Evolutionary conservation across 2,888 invertebrate species (phyloP).

Genomic region (Cerceris ruficornis): DNA sequence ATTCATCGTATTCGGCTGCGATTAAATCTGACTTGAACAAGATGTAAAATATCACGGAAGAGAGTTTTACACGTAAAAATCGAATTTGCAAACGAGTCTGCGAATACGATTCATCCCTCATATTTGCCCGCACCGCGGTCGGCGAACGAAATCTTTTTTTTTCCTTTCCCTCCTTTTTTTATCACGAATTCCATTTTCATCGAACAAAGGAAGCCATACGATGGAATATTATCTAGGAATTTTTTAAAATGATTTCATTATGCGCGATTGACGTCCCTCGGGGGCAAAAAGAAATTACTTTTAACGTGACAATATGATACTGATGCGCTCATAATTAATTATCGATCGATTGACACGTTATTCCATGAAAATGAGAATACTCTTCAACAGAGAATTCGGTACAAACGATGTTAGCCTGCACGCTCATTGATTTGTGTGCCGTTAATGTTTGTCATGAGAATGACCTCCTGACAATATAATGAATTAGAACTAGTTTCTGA

Average conservation of each 20-base stretch:
- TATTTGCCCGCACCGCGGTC: not conserved
- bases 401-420: not conserved
- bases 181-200: not conserved
- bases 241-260: conserved; percentile 20
- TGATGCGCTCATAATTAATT: conserved; percentile 27
- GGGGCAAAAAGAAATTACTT: conserved; percentile 4
- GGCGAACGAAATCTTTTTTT: not conserved
- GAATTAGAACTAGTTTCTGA: conserved; percentile 49
- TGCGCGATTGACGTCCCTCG: not conserved
- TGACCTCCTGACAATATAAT: conserved; percentile 19
- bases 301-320: not conserved
- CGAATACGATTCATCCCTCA: not conserved
- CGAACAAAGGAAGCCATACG: conserved; percentile 11
- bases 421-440: not conserved
- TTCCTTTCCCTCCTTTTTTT: not conserved
- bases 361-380: not conserved
- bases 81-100: conserved; percentile 2
- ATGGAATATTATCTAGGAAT: not conserved
- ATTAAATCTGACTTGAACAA: conserved; percentile 13
- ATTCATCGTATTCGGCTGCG: conserved; percentile 14
- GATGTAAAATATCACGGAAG: not conserved
- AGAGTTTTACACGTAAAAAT: not conserved
- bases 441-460: conserved; percentile 26
- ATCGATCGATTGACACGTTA: conserved; percentile 10
- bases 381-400: not conserved